phyloP scores from a whole-genome alignment of 2,113 vertebrate species.

The Procavia capensis region DNA sequence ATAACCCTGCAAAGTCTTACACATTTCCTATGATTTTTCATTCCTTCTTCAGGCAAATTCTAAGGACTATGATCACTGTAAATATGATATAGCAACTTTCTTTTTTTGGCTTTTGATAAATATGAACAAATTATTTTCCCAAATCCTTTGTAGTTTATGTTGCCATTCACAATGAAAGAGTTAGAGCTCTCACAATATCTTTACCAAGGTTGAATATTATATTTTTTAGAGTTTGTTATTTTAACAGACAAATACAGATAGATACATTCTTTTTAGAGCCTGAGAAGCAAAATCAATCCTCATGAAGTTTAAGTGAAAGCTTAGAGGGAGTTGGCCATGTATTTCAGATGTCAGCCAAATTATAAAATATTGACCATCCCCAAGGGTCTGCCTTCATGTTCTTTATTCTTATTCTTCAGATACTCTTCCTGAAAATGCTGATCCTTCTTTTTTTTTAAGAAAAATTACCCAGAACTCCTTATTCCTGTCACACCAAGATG shows the following conservation, averaged over 20 bases:
- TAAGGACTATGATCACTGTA: background rate
- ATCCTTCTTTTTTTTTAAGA: background rate
- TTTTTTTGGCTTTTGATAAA: background rate
- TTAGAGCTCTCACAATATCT: background rate
- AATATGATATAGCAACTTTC: background rate
- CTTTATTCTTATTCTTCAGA: background rate
- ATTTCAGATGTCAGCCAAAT: background rate
- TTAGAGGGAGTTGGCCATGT: background rate
- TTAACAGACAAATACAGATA: background rate
- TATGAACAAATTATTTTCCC: background rate
- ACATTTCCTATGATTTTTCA: background rate
- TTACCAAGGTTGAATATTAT: background rate
- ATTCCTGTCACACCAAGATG: background rate
- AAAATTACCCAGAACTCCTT: background rate
- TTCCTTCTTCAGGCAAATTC: background rate
- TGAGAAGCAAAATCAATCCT: background rate
- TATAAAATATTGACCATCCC: background rate
- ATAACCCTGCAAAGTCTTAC: background rate
- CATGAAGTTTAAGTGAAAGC: background rate
- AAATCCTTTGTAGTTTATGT: background rate
- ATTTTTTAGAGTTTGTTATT: background rate
- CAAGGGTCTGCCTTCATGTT: background rate
- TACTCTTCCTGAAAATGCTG: background rate
- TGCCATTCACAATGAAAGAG: background rate
- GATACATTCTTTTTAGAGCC: background rate